These are phyloP conservation scores for Chouioia cunea DNA, from an alignment of 2,888 invertebrate species.

Conservation along the genomic window DNA sequence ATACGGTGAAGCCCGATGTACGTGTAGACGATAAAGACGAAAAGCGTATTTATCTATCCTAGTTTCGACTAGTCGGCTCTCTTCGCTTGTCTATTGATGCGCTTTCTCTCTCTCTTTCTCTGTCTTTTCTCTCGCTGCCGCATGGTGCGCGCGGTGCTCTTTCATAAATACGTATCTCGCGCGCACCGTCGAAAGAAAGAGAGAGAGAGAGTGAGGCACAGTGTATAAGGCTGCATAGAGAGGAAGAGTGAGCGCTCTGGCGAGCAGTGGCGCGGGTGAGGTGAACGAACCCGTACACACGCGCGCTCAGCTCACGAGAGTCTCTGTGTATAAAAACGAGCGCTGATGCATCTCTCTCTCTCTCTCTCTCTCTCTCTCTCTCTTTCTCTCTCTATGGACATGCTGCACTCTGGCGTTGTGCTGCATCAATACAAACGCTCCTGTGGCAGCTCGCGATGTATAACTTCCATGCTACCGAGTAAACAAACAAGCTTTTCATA, in stretches of 20 bases:
- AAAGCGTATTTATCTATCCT: conserved; percentile 1
- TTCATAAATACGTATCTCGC: background rate
- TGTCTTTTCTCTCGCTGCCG: too few species aligned
- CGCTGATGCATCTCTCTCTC: background rate
- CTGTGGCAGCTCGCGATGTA: too few species aligned
- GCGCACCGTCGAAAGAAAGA: background rate
- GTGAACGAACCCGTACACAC: background rate
- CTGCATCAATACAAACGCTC: too few species aligned
- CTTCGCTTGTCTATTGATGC: too few species aligned
- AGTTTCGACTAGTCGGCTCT: too few species aligned
- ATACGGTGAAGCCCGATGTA: background rate
- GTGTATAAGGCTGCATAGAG: background rate
- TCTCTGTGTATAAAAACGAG: conserved; percentile 24
- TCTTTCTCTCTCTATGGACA: background rate
- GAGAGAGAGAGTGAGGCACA: background rate
- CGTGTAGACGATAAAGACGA: conserved; percentile 6
- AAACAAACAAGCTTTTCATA: background rate
- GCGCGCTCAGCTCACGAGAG: too few species aligned
- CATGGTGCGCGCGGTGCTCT: background rate
- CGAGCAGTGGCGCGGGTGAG: background rate
- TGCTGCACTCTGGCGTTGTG: background rate
- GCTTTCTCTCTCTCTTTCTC: too few species aligned
- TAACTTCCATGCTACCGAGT: background rate
- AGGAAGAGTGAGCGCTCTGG: background rate
- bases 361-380: conserved; percentile 10